Percentiles rank a stretch among this genome's conserved stretches.
Conservation (phyloP, 2,113 vertebrate genomes). For the rat (Rattus norvegicus) region DNA sequence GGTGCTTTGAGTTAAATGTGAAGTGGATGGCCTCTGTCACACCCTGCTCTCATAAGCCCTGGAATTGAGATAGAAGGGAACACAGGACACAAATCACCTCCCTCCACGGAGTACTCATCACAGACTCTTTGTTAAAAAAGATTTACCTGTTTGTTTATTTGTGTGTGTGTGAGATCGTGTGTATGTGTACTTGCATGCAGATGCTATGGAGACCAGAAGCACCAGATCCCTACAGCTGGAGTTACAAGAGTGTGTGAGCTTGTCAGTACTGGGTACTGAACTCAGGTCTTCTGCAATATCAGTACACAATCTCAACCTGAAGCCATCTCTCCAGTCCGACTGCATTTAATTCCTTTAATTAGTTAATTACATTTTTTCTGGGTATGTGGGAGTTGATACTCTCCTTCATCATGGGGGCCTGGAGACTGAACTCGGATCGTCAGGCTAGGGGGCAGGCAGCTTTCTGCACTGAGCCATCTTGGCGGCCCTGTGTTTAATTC, state of each 20-base stretch:
- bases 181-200: neutral
- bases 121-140: neutral
- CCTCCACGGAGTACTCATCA: neutral
- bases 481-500: neutral
- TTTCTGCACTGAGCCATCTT: neutral
- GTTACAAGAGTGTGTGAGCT: neutral
- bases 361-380: neutral
- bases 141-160: neutral
- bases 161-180: neutral
- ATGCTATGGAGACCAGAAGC: neutral
- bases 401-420: neutral
- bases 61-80: neutral
- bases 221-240: neutral
- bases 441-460: neutral
- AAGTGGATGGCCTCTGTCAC: neutral
- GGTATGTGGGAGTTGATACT: neutral
- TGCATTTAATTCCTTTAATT: neutral
- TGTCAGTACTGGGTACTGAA: neutral
- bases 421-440: neutral
- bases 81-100: neutral
- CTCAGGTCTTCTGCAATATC: neutral
- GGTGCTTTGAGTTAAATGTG: neutral
- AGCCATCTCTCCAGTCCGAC: neutral
- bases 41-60: neutral
- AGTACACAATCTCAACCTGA: no score